These are phyloP conservation scores for Tragulus kanchil DNA, from an alignment of 2,113 vertebrate species.

Conservation along the genomic window DNA sequence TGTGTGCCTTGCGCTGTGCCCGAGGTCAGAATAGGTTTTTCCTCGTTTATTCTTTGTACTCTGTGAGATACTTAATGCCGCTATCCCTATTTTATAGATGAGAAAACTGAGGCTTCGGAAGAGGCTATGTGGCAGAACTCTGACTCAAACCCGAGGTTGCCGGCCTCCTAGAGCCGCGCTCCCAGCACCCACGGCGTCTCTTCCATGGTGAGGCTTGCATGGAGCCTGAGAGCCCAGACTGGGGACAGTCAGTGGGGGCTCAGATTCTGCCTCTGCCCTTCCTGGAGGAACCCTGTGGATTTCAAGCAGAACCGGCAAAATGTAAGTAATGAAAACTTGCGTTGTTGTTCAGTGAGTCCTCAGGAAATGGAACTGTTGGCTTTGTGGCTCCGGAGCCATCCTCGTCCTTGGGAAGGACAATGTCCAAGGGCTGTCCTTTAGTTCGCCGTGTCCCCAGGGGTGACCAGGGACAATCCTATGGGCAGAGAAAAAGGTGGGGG, in stretches of 20 bases:
- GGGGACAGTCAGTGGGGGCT: neutral
- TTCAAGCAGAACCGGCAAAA: neutral
- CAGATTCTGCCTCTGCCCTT: neutral
- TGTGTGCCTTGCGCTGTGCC: rapidly evolving
- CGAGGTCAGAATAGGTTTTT: neutral
- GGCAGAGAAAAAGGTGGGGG: conserved; percentile 67
- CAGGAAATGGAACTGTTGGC: no score
- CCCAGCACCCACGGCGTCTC: rapidly evolving
- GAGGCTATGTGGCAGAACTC: neutral
- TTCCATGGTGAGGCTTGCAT: rapidly evolving
- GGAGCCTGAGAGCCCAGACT: neutral
- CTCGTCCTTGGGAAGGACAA: neutral
- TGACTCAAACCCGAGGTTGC: neutral
- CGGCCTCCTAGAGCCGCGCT: neutral
- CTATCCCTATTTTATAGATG: neutral
- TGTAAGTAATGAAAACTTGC: rapidly evolving
- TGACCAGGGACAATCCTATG: neutral
- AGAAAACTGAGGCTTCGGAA: neutral
- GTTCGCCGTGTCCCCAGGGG: neutral
- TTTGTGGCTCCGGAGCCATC: neutral
- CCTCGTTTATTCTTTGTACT: neutral
- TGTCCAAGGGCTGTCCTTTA: neutral
- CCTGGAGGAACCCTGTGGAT: neutral
- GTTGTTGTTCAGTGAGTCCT: neutral
- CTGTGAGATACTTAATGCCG: neutral